Evolutionary conservation across 2,888 invertebrate genomes (phyloP).

Genomic region (Cephonodes hylas): DNA sequence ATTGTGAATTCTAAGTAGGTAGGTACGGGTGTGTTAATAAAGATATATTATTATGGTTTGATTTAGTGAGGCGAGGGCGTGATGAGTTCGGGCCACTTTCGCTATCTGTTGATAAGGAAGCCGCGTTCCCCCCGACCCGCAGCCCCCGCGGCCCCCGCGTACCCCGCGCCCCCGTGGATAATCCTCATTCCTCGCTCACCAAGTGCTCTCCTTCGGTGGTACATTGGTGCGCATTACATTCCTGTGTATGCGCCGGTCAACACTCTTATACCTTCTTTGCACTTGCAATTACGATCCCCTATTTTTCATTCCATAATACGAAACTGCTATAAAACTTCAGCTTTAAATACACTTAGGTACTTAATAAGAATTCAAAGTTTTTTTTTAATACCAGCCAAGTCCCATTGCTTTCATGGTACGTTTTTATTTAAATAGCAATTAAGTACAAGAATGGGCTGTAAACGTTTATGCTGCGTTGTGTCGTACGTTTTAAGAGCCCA

Average conservation of each 20-base stretch:
- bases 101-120: conserved; percentile 71
- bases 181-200: too few relatives aligned
- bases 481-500: conserved; percentile 60
- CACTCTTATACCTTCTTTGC: conserved; percentile 20
- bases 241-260: conserved; percentile 21
- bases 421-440: conserved; percentile 79
- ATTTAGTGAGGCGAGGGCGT: conserved; percentile 59
- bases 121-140: conserved; percentile 48
- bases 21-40: conserved; percentile 61
- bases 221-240: conserved; percentile 29
- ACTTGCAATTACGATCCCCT: conserved; percentile 29
- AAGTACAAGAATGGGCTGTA: conserved; percentile 77
- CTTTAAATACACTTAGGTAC: conserved; percentile 48
- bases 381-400: conserved; percentile 52
- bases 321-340: conserved; percentile 40
- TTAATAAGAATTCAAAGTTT: conserved; percentile 52
- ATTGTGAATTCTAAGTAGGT: conserved; percentile 52
- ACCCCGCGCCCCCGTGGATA: too few relatives aligned
- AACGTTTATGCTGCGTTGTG: conserved; percentile 67
- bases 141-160: too few relatives aligned
- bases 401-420: conserved; percentile 68
- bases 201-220: too few relatives aligned
- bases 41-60: conserved; percentile 58
- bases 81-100: conserved; percentile 59
- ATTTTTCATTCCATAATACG: conserved; percentile 42